phyloP scores from a whole-genome alignment of 2,888 invertebrate species.

The Drosophila buzzatii region DNA sequence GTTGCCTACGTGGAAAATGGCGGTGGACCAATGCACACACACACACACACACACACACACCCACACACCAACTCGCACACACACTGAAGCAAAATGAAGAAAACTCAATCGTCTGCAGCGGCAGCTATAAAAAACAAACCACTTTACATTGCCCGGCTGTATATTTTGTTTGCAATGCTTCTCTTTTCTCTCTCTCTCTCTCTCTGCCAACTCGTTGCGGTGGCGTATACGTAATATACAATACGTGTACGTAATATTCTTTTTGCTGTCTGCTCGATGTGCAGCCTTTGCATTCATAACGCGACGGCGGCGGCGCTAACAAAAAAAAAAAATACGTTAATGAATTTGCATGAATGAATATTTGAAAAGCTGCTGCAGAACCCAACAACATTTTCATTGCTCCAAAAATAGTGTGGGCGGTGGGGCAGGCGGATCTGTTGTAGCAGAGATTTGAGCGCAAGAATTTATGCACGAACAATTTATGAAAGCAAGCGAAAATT shows the following conservation, averaged over 20 bases:
- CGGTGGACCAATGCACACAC: slow-evolving; percentile 44
- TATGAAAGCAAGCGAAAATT: slow-evolving; percentile 67
- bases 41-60: slow-evolving; percentile 4
- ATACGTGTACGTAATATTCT: slow-evolving; percentile 57
- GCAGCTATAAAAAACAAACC: slow-evolving; percentile 51
- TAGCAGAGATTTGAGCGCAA: slow-evolving; percentile 55
- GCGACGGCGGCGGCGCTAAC: slow-evolving; percentile 9
- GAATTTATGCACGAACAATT: slow-evolving; percentile 70
- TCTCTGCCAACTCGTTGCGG: slow-evolving; percentile 21
- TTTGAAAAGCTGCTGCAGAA: slow-evolving; percentile 70
- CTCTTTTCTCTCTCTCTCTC: not conserved
- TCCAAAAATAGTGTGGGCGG: slow-evolving; percentile 1
- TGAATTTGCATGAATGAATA: slow-evolving; percentile 78
- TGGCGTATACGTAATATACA: slow-evolving; percentile 64
- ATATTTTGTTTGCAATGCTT: slow-evolving; percentile 14
- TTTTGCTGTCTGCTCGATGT: slow-evolving; percentile 63
- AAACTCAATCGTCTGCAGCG: slow-evolving; percentile 70
- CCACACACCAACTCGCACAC: slow-evolving; percentile 12
- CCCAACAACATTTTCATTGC: slow-evolving; percentile 61
- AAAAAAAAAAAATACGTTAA: slow-evolving; percentile 60
- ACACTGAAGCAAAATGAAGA: slow-evolving; percentile 60
- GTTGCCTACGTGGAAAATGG: slow-evolving; percentile 67
- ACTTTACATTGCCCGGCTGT: slow-evolving; percentile 56
- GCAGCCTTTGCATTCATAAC: slow-evolving; percentile 70
- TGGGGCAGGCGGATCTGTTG: slow-evolving; percentile 2